These are phyloP conservation scores for Parapristionchus giblindavisi DNA, from an alignment of 2,888 invertebrate species.

Conservation along the genomic window DNA sequence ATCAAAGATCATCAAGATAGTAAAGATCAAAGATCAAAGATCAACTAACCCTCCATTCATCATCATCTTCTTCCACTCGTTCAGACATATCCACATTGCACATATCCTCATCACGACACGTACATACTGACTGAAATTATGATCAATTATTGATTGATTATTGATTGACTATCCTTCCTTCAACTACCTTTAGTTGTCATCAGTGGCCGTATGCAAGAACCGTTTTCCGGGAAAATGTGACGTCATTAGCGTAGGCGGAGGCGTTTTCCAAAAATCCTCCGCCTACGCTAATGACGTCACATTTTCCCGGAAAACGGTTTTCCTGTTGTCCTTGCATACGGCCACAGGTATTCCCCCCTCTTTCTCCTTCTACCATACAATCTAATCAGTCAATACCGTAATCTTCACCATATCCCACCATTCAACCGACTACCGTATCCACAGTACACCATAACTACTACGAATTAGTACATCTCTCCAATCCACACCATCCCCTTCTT, in stretches of 20 bases:
- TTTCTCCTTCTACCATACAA: not conserved
- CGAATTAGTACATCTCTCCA: too few species aligned
- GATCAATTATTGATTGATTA: too few species aligned
- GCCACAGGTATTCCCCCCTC: not conserved
- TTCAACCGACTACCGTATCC: not conserved
- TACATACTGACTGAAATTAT: constrained; percentile 27
- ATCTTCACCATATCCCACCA: not conserved
- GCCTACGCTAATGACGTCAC: too few species aligned
- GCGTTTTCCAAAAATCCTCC: too few species aligned
- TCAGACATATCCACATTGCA: constrained; percentile 36
- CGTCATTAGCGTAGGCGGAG: too few species aligned
- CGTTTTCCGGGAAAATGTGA: too few species aligned
- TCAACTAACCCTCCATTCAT: not conserved
- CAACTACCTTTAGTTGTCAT: too few species aligned
- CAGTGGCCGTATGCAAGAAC: too few species aligned
- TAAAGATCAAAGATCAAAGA: constrained; percentile 11
- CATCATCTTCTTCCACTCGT: constrained; percentile 21
- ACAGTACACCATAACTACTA: not conserved
- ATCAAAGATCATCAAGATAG: too few species aligned
- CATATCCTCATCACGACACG: constrained; percentile 24
- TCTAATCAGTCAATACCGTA: not conserved
- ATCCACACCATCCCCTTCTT: not conserved
- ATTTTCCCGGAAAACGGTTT: too few species aligned
- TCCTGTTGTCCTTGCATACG: too few species aligned
- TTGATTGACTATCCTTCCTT: too few species aligned